Conservation (phyloP, 2,888 invertebrate genomes). For the Napeogenes inachia region DNA sequence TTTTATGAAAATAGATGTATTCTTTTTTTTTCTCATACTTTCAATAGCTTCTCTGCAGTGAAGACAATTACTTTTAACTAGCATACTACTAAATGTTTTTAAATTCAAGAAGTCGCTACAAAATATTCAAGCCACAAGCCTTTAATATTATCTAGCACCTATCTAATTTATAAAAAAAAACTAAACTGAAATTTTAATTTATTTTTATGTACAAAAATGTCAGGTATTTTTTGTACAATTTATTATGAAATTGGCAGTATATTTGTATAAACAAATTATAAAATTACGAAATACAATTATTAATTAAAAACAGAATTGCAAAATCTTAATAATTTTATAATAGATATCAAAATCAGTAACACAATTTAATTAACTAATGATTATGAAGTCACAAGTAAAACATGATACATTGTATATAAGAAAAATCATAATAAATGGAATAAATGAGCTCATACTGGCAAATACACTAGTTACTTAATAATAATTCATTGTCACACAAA, state of each 20-base stretch:
- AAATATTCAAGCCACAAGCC: slow-evolving; percentile 20
- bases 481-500: slow-evolving; percentile 28
- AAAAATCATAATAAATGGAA: neutral
- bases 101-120: slow-evolving; percentile 17
- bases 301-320: neutral
- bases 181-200: slow-evolving; percentile 37
- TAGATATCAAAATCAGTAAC: too few relatives aligned
- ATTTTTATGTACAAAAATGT: slow-evolving; percentile 54
- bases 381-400: neutral
- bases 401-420: neutral
- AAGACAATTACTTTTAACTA: slow-evolving; percentile 13
- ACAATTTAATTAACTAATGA: too few relatives aligned
- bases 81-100: slow-evolving; percentile 14
- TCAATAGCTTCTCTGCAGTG: neutral
- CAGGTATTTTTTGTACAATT: slow-evolving; percentile 70
- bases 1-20: slow-evolving; percentile 1
- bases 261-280: slow-evolving; percentile 15
- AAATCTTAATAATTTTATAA: neutral
- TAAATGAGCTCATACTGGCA: slow-evolving; percentile 1
- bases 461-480: slow-evolving; percentile 9
- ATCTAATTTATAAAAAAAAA: slow-evolving; percentile 41
- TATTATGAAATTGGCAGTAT: slow-evolving; percentile 29
- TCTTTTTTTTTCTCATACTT: neutral
- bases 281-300: neutral
- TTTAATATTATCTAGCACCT: slow-evolving; percentile 47